Base-by-base conservation (phyloP, 2,888 invertebrate species). In the Aspidiotus destructor region DNA sequence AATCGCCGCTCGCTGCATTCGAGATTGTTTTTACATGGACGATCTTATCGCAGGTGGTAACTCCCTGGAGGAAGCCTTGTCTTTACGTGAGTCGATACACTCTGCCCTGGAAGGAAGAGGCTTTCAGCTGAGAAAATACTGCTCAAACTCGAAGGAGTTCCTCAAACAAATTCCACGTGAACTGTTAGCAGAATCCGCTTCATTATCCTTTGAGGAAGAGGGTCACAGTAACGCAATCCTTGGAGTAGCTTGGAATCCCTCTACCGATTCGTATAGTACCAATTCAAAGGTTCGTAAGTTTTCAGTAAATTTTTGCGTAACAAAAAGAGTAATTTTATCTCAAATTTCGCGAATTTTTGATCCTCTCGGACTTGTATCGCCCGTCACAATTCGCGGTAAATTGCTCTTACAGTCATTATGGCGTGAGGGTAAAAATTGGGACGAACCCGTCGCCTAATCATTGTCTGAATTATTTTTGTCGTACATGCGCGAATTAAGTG, bases 321-420 rank as follows among this genome's bases (percentile, higher is more conserved):
- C 55, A n/a, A 55, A 55, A 55, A 8, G 55, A 55, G 15, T n/a
- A 10, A 15, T 55, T 55, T 55, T 55, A 15, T 55, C 55, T 10
- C 8, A 55, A n/a, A 55, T 55, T 8, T 55, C 55, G 55, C 8
- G 55, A n/a, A 55, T 55, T 8, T 55, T 55, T n/a, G 55, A 55
- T 15, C 55, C 55, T 55, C 11, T 55, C 10, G 55, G 55, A n/a
- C 15, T 55, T 8, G 55, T 55, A 8, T 55, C 55, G 9, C 55
- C 55, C 8, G 55, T 55, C 11, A 55, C 15, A 9, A 48, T 48
- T 48, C 48, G 11, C 10, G 48, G n/a, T n/a, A n/a, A n/a, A n/a
- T n/a, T n/a, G n/a, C n/a, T n/a, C n/a, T 48, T 48, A 11, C 48
- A 48, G 11, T 48, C 11, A 11, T 48, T 48, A 11, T 48, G 48